Base-by-base conservation (phyloP, 2,888 invertebrate species). In the Cataglyphis livida region DNA sequence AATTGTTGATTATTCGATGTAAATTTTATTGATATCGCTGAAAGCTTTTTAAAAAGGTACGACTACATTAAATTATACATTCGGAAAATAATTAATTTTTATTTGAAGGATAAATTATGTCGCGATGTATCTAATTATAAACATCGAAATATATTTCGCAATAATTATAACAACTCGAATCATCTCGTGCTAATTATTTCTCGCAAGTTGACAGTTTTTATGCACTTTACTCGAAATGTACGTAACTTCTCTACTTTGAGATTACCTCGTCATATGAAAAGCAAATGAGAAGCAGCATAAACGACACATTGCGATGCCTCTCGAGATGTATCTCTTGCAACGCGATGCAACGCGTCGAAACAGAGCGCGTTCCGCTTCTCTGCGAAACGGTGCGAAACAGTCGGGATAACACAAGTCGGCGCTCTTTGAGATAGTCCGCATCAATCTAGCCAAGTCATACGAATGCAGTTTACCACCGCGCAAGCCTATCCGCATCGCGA, bases 401-500 rank as follows among this genome's bases (percentile, higher is more conserved):
- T 54, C 28, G 70, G 48, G 38, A 71, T n/a, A 65, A 83, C 51
- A 54, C 70, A 62, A 62, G 10, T n/a, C 79, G 82, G 54, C 74
- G 84, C 84, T 86, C 88, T 87, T 88, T 88, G 87, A 88, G 84
- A 82, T 81, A 82, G 83, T 84, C 68, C 70, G 81, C 79, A 82
- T 70, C 84, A 66, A 88, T 57, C 75, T 81, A 57, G 61, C 64
- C 57, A 21, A 79, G 62, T 78, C 82, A 85, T 82, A 57, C 70
- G 87, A 85, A 89, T 87, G 73, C 84, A 74, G 82, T 88, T 51
- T 88, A 75, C 81, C 81, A 62, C 61, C 28, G 54, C 81, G 87
- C 85, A 85, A 89, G 74, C 84, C 79, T 85, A 89, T 89, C 89
- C 70, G 84, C 87, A 84, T 87, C 83, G 81, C 76, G 85, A 87